Evolutionary conservation across 92 coral and sea anemone genomes (phyloP).

Genomic region (Porites cylindrica): DNA sequence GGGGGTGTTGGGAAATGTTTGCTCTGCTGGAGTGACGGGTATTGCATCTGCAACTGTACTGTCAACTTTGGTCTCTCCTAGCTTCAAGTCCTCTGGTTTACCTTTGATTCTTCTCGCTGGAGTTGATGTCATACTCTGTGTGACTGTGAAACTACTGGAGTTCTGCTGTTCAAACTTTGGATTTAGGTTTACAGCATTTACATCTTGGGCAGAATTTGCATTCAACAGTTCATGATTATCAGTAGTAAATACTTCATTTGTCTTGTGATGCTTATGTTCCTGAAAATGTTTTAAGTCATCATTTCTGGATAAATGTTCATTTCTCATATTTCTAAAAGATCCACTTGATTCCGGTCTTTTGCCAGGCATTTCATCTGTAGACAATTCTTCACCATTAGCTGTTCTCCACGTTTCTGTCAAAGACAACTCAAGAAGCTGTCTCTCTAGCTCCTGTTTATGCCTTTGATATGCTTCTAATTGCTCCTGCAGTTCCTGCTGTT

Average conservation of each 20-base stretch:
- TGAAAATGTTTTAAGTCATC: neutral
- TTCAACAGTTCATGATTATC: neutral
- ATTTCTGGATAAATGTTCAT: neutral
- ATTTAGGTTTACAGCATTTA: neutral
- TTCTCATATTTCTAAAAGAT: neutral
- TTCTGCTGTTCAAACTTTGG: neutral
- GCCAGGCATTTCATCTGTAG: neutral
- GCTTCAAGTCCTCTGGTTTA: slow-evolving; percentile 51
- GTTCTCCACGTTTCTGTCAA: slow-evolving; percentile 17
- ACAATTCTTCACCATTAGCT: slow-evolving; percentile 14
- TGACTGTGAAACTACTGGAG: slow-evolving; percentile 20
- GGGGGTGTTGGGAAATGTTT: slow-evolving; percentile 66
- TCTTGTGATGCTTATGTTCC: neutral
- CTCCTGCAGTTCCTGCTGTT: slow-evolving; percentile 77
- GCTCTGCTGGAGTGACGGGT: slow-evolving; percentile 37
- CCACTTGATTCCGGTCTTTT: slow-evolving; percentile 10
- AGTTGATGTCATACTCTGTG: slow-evolving; percentile 70
- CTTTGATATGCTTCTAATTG: slow-evolving; percentile 88
- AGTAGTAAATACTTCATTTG: neutral
- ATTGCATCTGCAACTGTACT: neutral
- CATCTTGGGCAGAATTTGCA: neutral
- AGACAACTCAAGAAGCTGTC: slow-evolving; percentile 78
- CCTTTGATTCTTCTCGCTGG: slow-evolving; percentile 63
- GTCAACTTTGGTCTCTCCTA: slow-evolving; percentile 40
- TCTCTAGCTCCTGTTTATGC: slow-evolving; percentile 79